phyloP scores from a whole-genome alignment of 2,888 invertebrate genomes.

The Heliconius aoede region DNA sequence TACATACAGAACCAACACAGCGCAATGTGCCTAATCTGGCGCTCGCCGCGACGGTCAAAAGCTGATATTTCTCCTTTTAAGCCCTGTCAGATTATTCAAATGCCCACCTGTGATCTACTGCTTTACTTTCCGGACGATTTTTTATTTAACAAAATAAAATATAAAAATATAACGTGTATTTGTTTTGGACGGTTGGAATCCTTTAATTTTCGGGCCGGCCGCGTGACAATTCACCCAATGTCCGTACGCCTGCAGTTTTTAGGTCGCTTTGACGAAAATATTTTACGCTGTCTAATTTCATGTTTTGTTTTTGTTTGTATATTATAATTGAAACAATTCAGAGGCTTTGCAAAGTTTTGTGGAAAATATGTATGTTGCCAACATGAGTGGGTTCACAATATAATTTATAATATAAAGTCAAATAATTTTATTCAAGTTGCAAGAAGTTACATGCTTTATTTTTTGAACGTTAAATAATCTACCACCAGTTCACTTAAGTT shows the following conservation, averaged over 20 bases:
- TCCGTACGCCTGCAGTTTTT: slow-evolving; percentile 67
- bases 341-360: neutral
- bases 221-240: slow-evolving; percentile 70
- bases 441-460: no score
- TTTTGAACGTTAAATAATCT: no score
- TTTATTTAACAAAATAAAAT: slow-evolving; percentile 82
- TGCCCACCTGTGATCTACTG: slow-evolving; percentile 80
- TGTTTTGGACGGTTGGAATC: slow-evolving; percentile 82
- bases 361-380: neutral
- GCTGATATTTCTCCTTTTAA: slow-evolving; percentile 83
- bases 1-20: slow-evolving; percentile 67
- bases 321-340: slow-evolving; percentile 42
- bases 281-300: slow-evolving; percentile 66
- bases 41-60: slow-evolving; percentile 77
- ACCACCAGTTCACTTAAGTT: no score
- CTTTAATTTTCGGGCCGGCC: slow-evolving; percentile 81
- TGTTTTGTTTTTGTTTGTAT: slow-evolving; percentile 56
- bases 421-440: no score
- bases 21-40: slow-evolving; percentile 74
- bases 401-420: no score
- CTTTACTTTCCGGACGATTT: slow-evolving; percentile 65
- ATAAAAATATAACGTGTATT: slow-evolving; percentile 83
- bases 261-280: slow-evolving; percentile 72
- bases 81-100: slow-evolving; percentile 84
- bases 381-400: no score